phyloP scores from a whole-genome alignment of 2,888 invertebrate species.

The Criorhina ranunculi region DNA sequence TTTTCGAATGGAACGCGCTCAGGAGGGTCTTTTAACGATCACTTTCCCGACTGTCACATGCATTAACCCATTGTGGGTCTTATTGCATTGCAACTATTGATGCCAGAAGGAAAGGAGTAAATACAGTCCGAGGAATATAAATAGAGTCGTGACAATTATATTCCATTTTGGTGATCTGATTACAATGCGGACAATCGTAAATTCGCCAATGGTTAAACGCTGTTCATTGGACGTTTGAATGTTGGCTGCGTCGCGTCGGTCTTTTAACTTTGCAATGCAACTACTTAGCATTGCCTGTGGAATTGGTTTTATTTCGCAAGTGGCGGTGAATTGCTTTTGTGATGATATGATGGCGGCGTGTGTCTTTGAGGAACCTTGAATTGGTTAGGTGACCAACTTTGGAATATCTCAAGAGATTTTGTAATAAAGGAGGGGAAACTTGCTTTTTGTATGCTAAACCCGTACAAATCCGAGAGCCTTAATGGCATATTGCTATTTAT shows the following conservation, averaged over 20 bases:
- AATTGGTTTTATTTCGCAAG: slow-evolving; percentile 16
- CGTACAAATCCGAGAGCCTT: too few species aligned
- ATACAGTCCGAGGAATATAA: slow-evolving; percentile 58
- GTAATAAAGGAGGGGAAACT: too few species aligned
- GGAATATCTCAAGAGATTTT: too few species aligned
- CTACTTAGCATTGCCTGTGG: background rate
- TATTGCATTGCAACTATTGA: background rate
- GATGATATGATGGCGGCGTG: slow-evolving; percentile 13
- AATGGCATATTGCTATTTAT: too few species aligned
- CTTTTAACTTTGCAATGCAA: slow-evolving; percentile 2
- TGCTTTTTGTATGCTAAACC: too few species aligned
- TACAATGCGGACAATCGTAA: slow-evolving; percentile 67
- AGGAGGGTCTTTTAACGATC: slow-evolving; percentile 32
- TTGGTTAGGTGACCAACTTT: background rate
- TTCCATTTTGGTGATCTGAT: slow-evolving; percentile 71
- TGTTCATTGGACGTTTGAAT: slow-evolving; percentile 12
- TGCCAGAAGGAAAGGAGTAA: background rate
- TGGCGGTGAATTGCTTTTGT: slow-evolving; percentile 26
- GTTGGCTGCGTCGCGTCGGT: background rate
- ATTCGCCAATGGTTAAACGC: slow-evolving; percentile 57
- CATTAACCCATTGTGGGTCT: slow-evolving; percentile 54
- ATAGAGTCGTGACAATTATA: slow-evolving; percentile 75
- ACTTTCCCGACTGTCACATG: slow-evolving; percentile 51
- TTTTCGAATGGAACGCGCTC: slow-evolving; percentile 22
- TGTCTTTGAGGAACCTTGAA: background rate